Evolutionary conservation across 2,888 invertebrate species (phyloP).

Genomic region (Mythimna loreyi): DNA sequence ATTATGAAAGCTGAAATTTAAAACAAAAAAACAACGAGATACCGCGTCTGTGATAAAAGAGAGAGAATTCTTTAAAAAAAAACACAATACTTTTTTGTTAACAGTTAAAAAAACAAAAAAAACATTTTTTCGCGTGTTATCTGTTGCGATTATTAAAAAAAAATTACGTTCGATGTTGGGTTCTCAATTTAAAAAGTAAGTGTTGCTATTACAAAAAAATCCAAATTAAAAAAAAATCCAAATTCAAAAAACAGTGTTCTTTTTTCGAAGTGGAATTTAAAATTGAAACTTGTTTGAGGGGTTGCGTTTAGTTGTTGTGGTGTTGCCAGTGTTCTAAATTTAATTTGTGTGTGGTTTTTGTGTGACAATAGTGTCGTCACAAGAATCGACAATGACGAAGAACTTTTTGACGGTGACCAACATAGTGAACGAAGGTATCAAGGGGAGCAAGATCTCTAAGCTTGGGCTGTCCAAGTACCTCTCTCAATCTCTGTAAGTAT

Average conservation of each 20-base stretch:
- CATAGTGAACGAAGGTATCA: conserved; percentile 94
- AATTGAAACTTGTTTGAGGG: conserved; percentile 29
- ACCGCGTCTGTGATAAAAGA: conserved; percentile 80
- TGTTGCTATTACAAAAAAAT: conserved; percentile 58
- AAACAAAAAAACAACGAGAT: conserved; percentile 75
- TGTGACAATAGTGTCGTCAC: conserved; percentile 84
- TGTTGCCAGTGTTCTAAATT: conserved; percentile 60
- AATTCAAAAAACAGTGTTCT: conserved; percentile 59
- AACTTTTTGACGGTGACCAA: conserved; percentile 91
- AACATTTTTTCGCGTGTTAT: conserved; percentile 80
- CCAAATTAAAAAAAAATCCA: conserved; percentile 46
- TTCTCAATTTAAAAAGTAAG: conserved; percentile 84
- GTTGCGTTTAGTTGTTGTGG: conserved; percentile 35
- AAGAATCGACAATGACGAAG: conserved; percentile 89
- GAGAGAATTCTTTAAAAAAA: conserved; percentile 68
- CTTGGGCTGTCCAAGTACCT: conserved; percentile 94
- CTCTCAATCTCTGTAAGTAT: conserved; percentile 95
- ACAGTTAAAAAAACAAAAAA: conserved; percentile 51
- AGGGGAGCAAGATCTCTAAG: conserved; percentile 94
- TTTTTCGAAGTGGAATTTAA: conserved; percentile 33
- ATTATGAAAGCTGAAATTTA: conserved; percentile 58
- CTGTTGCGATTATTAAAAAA: conserved; percentile 79
- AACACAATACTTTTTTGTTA: conserved; percentile 65
- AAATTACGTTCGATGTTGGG: conserved; percentile 86
- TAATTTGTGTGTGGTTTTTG: conserved; percentile 70